phyloP scores from a whole-genome alignment of 92 coral and sea anemone genomes.

The Isaurus tuberculatus region DNA sequence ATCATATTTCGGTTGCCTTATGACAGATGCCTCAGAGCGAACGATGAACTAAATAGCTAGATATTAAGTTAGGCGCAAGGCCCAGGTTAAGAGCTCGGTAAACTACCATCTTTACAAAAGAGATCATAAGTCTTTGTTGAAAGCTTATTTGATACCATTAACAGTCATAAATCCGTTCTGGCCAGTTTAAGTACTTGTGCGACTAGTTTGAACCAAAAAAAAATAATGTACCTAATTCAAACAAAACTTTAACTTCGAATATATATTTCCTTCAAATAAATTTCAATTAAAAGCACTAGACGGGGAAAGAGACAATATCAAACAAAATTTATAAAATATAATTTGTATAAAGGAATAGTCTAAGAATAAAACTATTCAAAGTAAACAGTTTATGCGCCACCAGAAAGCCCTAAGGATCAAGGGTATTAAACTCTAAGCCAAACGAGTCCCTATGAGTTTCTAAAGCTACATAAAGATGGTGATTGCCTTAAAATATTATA shows the following conservation, averaged over 20 bases:
- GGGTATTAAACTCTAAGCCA: background rate
- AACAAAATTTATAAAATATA: background rate
- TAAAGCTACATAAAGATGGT: background rate
- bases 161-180: background rate
- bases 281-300: too few relatives aligned
- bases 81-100: background rate
- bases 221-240: background rate
- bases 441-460: background rate
- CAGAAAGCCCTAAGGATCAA: background rate
- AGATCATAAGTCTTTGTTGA: background rate
- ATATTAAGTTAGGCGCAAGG: background rate
- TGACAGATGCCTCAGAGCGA: too few relatives aligned
- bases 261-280: background rate
- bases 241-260: background rate
- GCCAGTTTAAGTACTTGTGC: background rate
- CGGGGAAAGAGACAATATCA: background rate
- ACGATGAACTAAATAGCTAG: background rate
- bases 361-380: too few relatives aligned
- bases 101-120: too few relatives aligned
- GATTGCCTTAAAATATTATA: too few relatives aligned
- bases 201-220: background rate
- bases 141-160: background rate
- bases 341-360: background rate
- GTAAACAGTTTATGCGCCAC: background rate
- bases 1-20: constrained; percentile 3